phyloP scores from a whole-genome alignment of 2,113 vertebrate species.

The Lonchura striata region DNA sequence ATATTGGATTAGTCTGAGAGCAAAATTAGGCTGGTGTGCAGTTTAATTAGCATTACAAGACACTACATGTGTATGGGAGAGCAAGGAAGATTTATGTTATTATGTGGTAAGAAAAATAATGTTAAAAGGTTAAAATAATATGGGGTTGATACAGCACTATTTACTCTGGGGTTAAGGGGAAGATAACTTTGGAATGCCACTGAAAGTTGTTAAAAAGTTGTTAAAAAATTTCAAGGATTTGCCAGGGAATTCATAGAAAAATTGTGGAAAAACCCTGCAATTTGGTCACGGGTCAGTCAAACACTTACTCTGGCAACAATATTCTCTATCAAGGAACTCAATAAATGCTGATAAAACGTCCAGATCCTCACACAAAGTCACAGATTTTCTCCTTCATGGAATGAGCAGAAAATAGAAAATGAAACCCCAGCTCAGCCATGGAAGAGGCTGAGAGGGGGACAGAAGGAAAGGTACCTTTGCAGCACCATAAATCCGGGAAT shows the following conservation, averaged over 20 bases:
- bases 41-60: conserved; percentile 67
- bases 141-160: background rate
- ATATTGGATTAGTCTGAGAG: conserved; percentile 45
- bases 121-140: conserved; percentile 43
- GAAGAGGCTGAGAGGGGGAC: background rate
- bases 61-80: conserved; percentile 45
- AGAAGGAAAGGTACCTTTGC: background rate
- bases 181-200: background rate
- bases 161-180: background rate
- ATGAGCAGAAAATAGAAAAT: background rate
- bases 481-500: background rate
- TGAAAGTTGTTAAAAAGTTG: background rate
- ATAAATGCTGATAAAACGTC: background rate
- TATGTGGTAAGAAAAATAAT: background rate
- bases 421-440: background rate
- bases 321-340: background rate
- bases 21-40: conserved; percentile 30
- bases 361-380: background rate
- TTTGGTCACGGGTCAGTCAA: background rate
- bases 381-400: background rate
- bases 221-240: background rate
- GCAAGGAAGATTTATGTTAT: conserved; percentile 47
- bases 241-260: background rate
- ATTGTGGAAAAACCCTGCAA: background rate
- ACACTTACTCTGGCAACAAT: background rate